Evolutionary conservation across 1,140 invertebrate species (phyloP).

Genomic region (Drosophila arizonae): DNA sequence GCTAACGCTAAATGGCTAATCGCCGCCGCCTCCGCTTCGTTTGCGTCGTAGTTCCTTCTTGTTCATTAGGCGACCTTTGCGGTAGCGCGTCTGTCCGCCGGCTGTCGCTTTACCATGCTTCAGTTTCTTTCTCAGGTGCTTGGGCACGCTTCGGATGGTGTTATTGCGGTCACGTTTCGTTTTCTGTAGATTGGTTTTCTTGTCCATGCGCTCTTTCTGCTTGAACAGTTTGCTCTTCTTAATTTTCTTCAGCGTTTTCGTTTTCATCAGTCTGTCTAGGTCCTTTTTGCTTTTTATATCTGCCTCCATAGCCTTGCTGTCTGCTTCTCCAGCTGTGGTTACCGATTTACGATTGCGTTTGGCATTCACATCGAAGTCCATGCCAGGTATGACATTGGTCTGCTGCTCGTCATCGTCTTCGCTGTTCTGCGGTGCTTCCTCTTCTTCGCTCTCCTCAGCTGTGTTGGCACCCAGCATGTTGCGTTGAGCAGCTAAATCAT

Average conservation of each 20-base stretch:
- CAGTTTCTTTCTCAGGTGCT: conserved; percentile 64
- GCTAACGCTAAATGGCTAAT: conserved; percentile 45
- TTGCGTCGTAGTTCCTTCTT: conserved; percentile 68
- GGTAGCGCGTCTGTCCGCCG: conserved; percentile 50
- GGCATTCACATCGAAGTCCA: conserved; percentile 83
- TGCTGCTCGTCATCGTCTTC: conserved; percentile 75
- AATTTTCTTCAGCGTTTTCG: conserved; percentile 87
- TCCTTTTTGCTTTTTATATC: conserved; percentile 85
- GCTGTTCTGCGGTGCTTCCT: conserved; percentile 72
- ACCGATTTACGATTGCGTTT: conserved; percentile 44
- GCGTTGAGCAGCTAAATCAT: conserved; percentile 86
- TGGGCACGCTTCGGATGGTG: conserved; percentile 72
- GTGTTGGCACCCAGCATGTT: conserved; percentile 89
- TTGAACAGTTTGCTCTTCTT: conserved; percentile 90
- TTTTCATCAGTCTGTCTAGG: conserved; percentile 87
- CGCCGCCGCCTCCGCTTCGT: conserved; percentile 51
- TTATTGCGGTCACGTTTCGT: conserved; percentile 78
- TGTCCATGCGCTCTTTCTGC: conserved; percentile 87
- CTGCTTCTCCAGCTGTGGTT: neutral
- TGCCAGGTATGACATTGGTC: conserved; percentile 84
- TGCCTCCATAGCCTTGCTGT: conserved; percentile 6
- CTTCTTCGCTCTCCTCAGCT: conserved; percentile 83
- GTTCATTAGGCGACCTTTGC: conserved; percentile 64
- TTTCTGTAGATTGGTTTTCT: conserved; percentile 85
- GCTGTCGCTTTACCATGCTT: conserved; percentile 47